Evolutionary conservation across 1,140 invertebrate species (phyloP).

Genomic region (Pachypsylla venusta): DNA sequence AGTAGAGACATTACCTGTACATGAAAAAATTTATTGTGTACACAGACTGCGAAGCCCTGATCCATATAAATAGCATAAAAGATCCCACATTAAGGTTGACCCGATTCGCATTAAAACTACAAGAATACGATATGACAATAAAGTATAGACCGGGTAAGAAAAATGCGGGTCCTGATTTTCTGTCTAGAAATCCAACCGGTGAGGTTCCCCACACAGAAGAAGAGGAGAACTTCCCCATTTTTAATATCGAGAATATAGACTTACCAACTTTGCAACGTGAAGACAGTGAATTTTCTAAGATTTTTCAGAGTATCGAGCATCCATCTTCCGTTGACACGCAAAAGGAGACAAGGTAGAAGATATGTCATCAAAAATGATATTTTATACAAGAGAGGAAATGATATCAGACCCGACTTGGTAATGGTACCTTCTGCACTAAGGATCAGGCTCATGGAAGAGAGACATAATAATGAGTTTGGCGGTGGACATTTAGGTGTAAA

Average conservation of each 20-base stretch:
- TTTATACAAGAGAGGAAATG: not conserved
- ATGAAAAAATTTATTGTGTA: not conserved
- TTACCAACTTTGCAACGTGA: not conserved
- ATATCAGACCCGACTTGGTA: not conserved
- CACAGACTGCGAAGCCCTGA: not conserved
- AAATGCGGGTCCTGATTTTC: not conserved
- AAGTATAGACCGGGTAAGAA: not conserved
- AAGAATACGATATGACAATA: not conserved
- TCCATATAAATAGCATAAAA: not conserved
- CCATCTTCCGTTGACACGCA: not conserved
- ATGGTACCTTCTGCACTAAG: not conserved
- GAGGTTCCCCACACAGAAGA: not conserved
- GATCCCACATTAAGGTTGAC: not conserved
- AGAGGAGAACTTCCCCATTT: not conserved
- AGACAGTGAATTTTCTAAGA: not conserved
- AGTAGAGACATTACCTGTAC: not conserved
- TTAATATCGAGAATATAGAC: not conserved
- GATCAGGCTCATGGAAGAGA: not conserved
- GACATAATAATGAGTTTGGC: not conserved
- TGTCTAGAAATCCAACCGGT: not conserved
- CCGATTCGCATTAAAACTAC: not conserved
- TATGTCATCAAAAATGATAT: not conserved
- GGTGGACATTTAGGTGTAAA: not conserved
- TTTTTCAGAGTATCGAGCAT: not conserved
- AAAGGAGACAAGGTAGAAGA: not conserved